Conservation (phyloP, 2,888 invertebrate genomes). For the Sepiola atlantica region DNA sequence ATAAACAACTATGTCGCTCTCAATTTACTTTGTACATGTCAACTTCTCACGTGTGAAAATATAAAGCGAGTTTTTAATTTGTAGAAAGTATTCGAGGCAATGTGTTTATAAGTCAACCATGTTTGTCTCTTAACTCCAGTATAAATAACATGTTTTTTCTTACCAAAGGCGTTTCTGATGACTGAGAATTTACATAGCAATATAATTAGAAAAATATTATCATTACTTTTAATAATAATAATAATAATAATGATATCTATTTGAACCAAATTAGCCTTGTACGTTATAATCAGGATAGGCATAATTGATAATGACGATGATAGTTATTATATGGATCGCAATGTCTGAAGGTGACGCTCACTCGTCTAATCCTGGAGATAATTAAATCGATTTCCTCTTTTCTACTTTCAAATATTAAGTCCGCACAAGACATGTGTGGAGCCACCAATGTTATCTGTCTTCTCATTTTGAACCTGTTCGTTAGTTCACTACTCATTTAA, state of each 20-base stretch:
- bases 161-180: background rate
- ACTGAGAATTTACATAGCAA: background rate
- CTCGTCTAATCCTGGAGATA: background rate
- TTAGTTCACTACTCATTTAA: background rate
- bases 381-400: background rate
- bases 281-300: background rate
- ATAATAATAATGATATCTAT: background rate
- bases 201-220: background rate
- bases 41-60: no score
- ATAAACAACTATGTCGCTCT: no score
- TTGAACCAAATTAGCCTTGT: background rate
- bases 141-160: background rate
- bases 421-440: background rate
- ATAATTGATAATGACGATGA: background rate
- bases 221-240: background rate
- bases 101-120: no score
- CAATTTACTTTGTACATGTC: no score
- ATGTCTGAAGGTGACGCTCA: background rate
- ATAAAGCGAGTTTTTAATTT: no score
- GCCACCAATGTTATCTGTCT: background rate
- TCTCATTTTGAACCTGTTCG: background rate
- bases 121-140: background rate
- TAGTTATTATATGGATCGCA: background rate
- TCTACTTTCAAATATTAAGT: conserved; percentile 13
- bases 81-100: no score